Conservation (phyloP, 53 echinoderm and acorn worm genomes). For the Glandiceps talaboti region DNA sequence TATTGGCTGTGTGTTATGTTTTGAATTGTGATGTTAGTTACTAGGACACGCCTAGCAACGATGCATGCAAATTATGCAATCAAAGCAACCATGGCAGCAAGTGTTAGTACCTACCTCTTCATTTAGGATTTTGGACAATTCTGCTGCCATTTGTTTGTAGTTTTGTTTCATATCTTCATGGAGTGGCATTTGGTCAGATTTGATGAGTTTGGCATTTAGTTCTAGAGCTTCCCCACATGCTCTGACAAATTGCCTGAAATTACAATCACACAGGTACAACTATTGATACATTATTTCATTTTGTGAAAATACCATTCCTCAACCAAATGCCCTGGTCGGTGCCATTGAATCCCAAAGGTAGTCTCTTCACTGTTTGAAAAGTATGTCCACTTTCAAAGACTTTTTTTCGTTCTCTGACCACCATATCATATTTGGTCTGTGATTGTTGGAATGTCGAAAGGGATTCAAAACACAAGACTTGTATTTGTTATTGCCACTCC, state of each 20-base stretch:
- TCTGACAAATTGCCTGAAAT: slow-evolving; percentile 57
- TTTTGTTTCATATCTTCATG: slow-evolving; percentile 86
- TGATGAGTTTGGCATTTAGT: slow-evolving; percentile 62
- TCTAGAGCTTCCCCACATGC: slow-evolving; percentile 61
- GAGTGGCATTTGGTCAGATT: slow-evolving; percentile 77
- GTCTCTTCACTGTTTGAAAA: too few relatives aligned
- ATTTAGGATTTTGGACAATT: slow-evolving; percentile 53
- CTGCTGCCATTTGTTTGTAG: slow-evolving; percentile 56
- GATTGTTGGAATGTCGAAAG: slow-evolving; percentile 71
- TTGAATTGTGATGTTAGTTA: too few relatives aligned
- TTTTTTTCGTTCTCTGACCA: slow-evolving; percentile 70
- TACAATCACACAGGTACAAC: not conserved
- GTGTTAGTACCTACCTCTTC: slow-evolving; percentile 85
- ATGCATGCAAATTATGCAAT: too few relatives aligned
- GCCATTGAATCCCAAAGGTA: not conserved
- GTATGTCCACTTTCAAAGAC: slow-evolving; percentile 47
- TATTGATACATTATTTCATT: too few relatives aligned
- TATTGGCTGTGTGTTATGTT: too few relatives aligned
- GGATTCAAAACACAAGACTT: too few relatives aligned
- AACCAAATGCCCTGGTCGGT: too few relatives aligned
- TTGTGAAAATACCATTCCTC: too few relatives aligned
- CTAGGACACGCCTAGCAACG: too few relatives aligned
- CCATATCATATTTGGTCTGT: slow-evolving; percentile 55
- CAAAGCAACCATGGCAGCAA: too few relatives aligned
- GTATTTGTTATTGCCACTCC: too few relatives aligned